Conservation (phyloP, 2,113 vertebrate species). For the Ictalurus punctatus region DNA sequence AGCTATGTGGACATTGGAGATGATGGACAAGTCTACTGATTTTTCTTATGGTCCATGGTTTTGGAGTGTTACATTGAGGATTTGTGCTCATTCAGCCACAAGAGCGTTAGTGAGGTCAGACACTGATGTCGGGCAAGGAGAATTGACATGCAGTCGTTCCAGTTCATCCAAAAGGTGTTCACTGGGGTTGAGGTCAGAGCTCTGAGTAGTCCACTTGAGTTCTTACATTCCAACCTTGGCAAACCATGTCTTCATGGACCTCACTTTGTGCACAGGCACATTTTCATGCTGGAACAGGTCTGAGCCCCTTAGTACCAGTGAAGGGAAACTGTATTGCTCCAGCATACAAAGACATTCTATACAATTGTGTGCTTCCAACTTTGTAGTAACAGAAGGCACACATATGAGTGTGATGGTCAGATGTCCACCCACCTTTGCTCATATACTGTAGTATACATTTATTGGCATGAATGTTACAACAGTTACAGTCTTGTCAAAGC, state of each 20-base stretch:
- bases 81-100: not conserved
- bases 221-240: too few species aligned
- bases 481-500: not conserved
- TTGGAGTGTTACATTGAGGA: not conserved
- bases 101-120: not conserved
- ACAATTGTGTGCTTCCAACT: not conserved
- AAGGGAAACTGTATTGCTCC: not conserved
- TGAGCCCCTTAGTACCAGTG: not conserved
- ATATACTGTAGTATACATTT: not conserved
- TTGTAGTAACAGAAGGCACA: not conserved
- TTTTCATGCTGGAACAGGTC: not conserved
- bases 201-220: too few species aligned
- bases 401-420: not conserved
- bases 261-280: not conserved
- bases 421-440: not conserved
- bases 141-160: not conserved
- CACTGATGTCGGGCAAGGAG: not conserved
- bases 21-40: too few species aligned
- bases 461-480: not conserved
- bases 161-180: not conserved
- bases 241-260: not conserved
- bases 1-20: too few species aligned
- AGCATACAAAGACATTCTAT: not conserved
- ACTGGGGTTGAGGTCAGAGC: not conserved
- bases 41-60: not conserved